Percentiles rank a stretch among this genome's conserved stretches.
Evolutionary conservation across 2,113 vertebrate genomes (phyloP).

Genomic region (Sminthopsis crassicaudata): DNA sequence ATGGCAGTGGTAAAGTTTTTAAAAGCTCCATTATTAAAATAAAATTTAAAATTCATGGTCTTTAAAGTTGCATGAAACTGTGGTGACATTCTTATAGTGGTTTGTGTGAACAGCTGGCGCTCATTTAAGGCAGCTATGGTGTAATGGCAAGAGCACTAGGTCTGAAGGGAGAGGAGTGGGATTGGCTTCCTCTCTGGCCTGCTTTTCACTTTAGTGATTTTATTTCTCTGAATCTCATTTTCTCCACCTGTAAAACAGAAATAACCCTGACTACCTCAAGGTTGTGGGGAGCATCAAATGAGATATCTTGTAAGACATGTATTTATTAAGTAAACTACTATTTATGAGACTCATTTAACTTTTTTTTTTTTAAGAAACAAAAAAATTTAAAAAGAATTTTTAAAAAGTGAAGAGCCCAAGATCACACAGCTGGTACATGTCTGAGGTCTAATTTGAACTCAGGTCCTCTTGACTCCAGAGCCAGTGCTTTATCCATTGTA

Average conservation of each 20-base stretch:
- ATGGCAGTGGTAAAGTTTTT: neutral
- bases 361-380: neutral
- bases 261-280: neutral
- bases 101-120: neutral
- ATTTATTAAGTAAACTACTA: neutral
- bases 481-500: neutral
- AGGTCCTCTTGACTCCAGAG: neutral
- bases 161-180: neutral
- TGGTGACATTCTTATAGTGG: neutral
- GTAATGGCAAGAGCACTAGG: neutral
- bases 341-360: neutral
- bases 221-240: neutral
- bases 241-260: neutral
- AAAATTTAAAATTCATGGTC: neutral
- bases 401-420: neutral
- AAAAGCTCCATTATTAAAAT: neutral
- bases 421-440: neutral
- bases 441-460: neutral
- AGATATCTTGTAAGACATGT: neutral
- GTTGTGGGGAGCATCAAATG: neutral
- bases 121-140: neutral
- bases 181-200: neutral
- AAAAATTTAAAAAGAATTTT: too few species aligned
- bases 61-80: neutral
- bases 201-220: neutral